Percentiles rank a stretch among this genome's conserved stretches.
Conservation (phyloP, 2,797 vertebrate species). For the Pithecia hirsuta region DNA sequence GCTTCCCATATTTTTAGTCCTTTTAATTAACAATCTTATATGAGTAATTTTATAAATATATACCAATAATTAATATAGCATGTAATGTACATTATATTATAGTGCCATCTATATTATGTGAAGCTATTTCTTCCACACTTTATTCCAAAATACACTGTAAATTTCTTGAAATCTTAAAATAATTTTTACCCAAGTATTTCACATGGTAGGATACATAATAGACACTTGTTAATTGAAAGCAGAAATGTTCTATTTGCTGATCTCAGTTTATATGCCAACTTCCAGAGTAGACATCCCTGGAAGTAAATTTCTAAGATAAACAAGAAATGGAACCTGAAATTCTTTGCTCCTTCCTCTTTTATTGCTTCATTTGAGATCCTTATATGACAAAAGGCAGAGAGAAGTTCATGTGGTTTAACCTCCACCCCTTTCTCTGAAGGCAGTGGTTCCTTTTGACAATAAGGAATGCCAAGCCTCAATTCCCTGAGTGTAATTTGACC, state of each 20-base stretch:
- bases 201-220: not conserved
- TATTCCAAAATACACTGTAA: not conserved
- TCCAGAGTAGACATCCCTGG: not conserved
- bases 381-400: not conserved
- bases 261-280: not conserved
- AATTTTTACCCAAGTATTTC: not conserved
- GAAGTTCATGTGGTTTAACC: not conserved
- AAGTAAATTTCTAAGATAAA: not conserved
- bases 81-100: not conserved
- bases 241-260: not conserved
- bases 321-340: not conserved
- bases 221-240: not conserved
- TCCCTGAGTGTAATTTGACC: conserved; percentile 81
- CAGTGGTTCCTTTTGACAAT: conserved; percentile 42
- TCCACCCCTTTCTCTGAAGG: not conserved
- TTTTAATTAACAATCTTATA: not conserved
- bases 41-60: not conserved
- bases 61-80: not conserved
- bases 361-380: not conserved
- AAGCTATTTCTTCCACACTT: not conserved
- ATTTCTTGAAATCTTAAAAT: not conserved
- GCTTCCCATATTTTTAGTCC: not conserved
- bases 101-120: not conserved
- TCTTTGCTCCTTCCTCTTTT: not conserved
- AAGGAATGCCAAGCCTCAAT: conserved; percentile 73